Conservation (phyloP, 2,888 invertebrate species). For the Parasteatoda lunata region DNA sequence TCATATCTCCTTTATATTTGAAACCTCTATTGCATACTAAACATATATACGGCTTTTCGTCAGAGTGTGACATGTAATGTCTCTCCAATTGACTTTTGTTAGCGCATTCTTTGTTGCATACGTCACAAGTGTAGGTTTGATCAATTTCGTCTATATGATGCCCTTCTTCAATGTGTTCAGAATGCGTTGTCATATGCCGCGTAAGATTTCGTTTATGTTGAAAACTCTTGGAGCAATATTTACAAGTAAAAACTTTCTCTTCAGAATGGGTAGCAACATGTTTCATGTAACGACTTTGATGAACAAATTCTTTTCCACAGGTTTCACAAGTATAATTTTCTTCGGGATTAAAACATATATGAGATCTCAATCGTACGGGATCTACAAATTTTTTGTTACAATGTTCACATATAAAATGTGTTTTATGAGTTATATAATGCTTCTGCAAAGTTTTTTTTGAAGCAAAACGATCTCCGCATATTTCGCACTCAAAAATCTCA, state of each 20-base stretch:
- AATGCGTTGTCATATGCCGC: not conserved
- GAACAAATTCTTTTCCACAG: not conserved
- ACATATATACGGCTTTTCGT: not conserved
- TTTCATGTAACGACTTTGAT: not conserved
- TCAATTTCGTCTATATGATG: not conserved
- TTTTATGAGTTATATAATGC: not conserved
- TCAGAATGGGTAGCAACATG: not conserved
- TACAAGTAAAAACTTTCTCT: not conserved
- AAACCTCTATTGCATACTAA: not conserved
- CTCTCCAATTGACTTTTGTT: not conserved
- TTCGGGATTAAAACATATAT: not conserved
- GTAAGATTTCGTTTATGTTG: not conserved
- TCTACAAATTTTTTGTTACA: constrained; percentile 2
- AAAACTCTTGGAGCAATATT: not conserved
- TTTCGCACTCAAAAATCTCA: not conserved
- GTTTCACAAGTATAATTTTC: not conserved
- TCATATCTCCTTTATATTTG: not conserved
- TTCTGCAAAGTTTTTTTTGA: not conserved
- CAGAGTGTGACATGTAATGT: not conserved
- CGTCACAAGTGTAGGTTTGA: not conserved
- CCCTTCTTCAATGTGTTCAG: not conserved
- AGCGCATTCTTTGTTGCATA: not conserved
- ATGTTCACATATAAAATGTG: not conserved
- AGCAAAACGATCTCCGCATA: not conserved
- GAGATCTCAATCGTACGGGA: not conserved